Conservation (phyloP, 2,888 invertebrate genomes). For the Eupsilia transversa region DNA sequence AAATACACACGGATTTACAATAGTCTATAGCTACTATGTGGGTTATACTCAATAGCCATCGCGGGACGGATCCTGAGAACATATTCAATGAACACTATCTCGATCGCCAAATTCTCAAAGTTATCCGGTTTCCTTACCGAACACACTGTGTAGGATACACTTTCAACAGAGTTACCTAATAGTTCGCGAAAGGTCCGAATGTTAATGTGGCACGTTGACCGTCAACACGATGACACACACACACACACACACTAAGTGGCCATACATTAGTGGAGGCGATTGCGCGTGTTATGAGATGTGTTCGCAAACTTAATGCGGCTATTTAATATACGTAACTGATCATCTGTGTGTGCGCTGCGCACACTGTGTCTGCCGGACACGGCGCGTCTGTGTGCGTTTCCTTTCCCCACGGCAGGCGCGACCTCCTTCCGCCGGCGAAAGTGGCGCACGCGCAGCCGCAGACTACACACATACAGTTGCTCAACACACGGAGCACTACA, state of each 20-base stretch:
- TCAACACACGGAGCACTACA: constrained; percentile 32
- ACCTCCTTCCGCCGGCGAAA: constrained; percentile 77
- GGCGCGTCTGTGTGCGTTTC: constrained; percentile 67
- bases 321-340: constrained; percentile 51
- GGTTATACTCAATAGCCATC: neutral
- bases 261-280: constrained; percentile 4
- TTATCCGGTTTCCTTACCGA: neutral
- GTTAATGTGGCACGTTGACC: constrained; percentile 29
- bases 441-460: constrained; percentile 64
- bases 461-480: constrained; percentile 52
- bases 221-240: neutral
- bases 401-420: constrained; percentile 73
- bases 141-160: neutral
- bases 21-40: too few species aligned
- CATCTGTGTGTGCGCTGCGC: constrained; percentile 24
- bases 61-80: neutral
- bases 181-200: constrained; percentile 13
- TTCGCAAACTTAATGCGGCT: constrained; percentile 47
- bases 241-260: neutral
- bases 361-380: constrained; percentile 14
- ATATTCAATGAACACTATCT: neutral
- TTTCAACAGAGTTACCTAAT: constrained; percentile 27
- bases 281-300: constrained; percentile 51
- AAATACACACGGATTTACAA: neutral
- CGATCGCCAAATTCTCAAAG: constrained; percentile 5